These are phyloP conservation scores for Pangasius sanitwongsei DNA, from an alignment of 2,797 vertebrate species.

Conservation along the genomic window DNA sequence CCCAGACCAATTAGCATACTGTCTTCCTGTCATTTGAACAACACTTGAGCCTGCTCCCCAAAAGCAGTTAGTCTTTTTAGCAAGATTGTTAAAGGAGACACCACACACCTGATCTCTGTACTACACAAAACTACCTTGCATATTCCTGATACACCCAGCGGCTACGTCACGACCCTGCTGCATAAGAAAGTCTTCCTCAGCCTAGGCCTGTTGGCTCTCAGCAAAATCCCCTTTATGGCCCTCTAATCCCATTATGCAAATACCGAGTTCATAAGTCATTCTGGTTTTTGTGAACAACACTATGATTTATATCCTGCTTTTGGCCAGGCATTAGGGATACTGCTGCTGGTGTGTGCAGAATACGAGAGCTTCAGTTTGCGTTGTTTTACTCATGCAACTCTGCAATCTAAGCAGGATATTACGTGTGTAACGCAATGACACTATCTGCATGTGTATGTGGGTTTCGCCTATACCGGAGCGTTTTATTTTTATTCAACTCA, in stretches of 20 bases:
- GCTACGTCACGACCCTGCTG: background rate
- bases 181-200: constrained; percentile 13
- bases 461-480: background rate
- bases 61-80: background rate
- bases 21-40: constrained; percentile 15
- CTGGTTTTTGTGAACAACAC: constrained; percentile 59
- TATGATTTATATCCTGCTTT: constrained; percentile 62
- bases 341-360: constrained; percentile 30
- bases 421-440: background rate
- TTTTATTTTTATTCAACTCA: background rate
- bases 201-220: constrained; percentile 19
- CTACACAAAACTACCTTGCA: background rate
- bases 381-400: background rate
- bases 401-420: background rate
- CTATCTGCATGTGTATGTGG: background rate
- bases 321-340: constrained; percentile 55
- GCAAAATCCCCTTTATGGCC: constrained; percentile 58
- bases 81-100: constrained; percentile 3
- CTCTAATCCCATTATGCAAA: constrained; percentile 74
- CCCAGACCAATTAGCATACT: constrained; percentile 22
- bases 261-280: constrained; percentile 69
- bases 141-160: background rate
- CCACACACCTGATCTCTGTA: constrained; percentile 3
- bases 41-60: background rate
- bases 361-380: constrained; percentile 6